Conservation (phyloP, 2,888 invertebrate genomes). For the Latrodectus hesperus region DNA sequence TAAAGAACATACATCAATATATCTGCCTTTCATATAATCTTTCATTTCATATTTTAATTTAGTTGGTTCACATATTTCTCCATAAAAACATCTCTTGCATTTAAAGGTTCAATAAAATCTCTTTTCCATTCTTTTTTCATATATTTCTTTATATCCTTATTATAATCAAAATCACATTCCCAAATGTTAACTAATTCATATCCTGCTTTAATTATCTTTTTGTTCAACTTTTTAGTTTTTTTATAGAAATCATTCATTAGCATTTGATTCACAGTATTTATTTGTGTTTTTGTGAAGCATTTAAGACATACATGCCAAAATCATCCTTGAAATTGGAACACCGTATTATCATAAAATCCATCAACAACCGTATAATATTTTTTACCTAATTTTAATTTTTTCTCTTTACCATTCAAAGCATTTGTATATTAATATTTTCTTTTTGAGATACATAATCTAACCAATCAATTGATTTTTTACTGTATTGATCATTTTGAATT, state of each 20-base stretch:
- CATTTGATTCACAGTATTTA: neutral
- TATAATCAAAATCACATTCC: slow-evolving; percentile 4
- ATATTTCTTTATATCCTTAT: neutral
- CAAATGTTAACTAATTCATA: neutral
- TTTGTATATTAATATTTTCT: slow-evolving; percentile 1
- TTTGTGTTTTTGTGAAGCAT: neutral
- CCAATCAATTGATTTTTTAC: slow-evolving; percentile 18
- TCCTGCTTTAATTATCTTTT: neutral
- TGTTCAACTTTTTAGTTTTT: neutral
- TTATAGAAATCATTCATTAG: neutral
- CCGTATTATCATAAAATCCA: too few relatives aligned
- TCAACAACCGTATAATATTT: neutral
- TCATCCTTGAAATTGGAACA: neutral
- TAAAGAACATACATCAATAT: neutral
- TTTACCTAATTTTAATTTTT: neutral
- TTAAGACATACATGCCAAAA: neutral
- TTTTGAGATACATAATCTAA: neutral
- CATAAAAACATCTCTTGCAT: slow-evolving; percentile 1
- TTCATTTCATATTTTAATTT: slow-evolving; percentile 11
- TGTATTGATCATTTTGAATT: slow-evolving; percentile 6
- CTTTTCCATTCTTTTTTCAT: slow-evolving; percentile 7
- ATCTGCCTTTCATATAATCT: neutral
- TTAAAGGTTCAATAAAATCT: slow-evolving; percentile 16
- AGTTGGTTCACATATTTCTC: neutral
- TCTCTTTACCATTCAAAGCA: neutral